Evolutionary conservation across 2,113 vertebrate genomes (phyloP), one percentile per base, ranked within the genome.

Genomic region (Oreochromis spilurus): DNA sequence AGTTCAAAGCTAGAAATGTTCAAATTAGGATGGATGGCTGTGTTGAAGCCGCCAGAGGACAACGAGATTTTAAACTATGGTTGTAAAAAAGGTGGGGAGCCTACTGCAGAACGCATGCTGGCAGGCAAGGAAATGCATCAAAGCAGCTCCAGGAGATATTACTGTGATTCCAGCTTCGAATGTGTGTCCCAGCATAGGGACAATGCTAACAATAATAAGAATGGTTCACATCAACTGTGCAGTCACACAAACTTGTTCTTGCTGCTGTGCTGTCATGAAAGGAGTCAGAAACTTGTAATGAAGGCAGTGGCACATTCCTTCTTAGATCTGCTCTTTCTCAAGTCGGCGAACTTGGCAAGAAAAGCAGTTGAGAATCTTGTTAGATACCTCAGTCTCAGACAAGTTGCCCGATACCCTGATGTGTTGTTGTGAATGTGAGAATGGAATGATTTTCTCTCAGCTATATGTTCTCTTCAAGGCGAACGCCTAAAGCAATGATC

Each of bases 21-120:
- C 83, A 72, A 84, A 93, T 94, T 80, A 86, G 84, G 82, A 94
- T 36, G 58, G 81, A 89, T 82, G 53, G 83, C 48, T 70, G 60
- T 54, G 67, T 48, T 57, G 77, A 62, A 94, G 88, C 50, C 21
- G 52, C 78, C 48, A 54, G 79, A 82, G 52, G 83, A 88, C 50
- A 83, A 55, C 78, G 43, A 53, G n/a, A 81, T 87, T 93, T 87
- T 82, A 86, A 93, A 77, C 36, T 31, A 7, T 5, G 21, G 52
- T 55, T 67, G 65, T 58, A 79, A 13, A 53, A 54, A 80, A 75
- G 21, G 60, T 57, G 72, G 53, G 19, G 24, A 48, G 5, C 21
- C 2, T 48, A 1, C 81, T 81, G n/a, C 8, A 10, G 72, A 43
- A 81, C 60, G 70, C 53, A 72, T 53, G 57, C 83, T 24, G 81